These are phyloP conservation scores for Pheosia tremula DNA, from an alignment of 2,888 invertebrate species.

Conservation along the genomic window DNA sequence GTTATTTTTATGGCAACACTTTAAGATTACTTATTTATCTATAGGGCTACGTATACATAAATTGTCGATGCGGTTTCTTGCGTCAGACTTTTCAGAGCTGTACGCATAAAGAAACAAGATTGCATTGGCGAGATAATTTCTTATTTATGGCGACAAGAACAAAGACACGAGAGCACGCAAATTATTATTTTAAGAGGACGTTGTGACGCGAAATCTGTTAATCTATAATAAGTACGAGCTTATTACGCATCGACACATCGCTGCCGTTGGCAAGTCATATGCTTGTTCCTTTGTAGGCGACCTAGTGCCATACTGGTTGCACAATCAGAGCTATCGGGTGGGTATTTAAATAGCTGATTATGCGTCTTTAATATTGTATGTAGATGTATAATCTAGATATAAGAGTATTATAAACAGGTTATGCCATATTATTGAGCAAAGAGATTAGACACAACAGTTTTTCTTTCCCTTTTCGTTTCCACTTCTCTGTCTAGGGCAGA, in stretches of 20 bases:
- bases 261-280: constrained; percentile 3
- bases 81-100: constrained; percentile 42
- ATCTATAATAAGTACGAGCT: constrained; percentile 2
- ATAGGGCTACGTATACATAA: constrained; percentile 35
- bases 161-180: constrained; percentile 26
- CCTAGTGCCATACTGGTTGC: background rate
- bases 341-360: background rate
- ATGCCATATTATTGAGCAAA: background rate
- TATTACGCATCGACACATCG: constrained; percentile 5
- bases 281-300: background rate
- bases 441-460: background rate
- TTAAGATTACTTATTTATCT: constrained; percentile 57
- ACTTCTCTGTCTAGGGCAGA: too few relatives aligned
- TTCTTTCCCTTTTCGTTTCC: too few relatives aligned
- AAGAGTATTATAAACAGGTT: background rate
- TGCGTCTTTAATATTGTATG: background rate
- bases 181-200: constrained; percentile 21
- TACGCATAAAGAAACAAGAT: constrained; percentile 40
- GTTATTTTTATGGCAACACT: constrained; percentile 30
- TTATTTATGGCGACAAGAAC: constrained; percentile 40
- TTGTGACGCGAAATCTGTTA: constrained; percentile 10
- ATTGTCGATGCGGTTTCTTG: constrained; percentile 43
- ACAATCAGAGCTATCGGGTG: background rate
- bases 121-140: constrained; percentile 38
- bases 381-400: background rate